These are phyloP conservation scores for Stichopus chloronotus DNA, from an alignment of 35 echinoderm and acorn worm genomes.

Conservation along the genomic window DNA sequence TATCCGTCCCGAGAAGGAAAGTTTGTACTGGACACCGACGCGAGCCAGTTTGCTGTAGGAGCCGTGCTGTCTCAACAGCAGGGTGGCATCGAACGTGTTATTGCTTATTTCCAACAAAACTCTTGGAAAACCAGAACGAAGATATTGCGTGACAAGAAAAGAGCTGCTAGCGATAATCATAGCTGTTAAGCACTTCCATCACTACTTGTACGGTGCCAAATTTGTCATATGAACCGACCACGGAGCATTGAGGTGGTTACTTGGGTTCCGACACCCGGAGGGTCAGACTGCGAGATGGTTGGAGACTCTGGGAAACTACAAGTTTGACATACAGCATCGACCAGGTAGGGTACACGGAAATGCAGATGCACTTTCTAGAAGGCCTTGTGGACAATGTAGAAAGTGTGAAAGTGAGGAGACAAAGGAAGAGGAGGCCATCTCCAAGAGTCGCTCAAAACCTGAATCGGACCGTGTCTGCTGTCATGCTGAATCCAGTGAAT, in stretches of 20 bases:
- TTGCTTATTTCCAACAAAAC: neutral
- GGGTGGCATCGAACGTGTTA: neutral
- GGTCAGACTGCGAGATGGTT: conserved; percentile 31
- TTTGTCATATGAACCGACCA: conserved; percentile 61
- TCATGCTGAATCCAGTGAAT: conserved; percentile 56
- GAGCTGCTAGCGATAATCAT: conserved; percentile 56
- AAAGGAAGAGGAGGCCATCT: neutral
- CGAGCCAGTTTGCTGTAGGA: conserved; percentile 24
- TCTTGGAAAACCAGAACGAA: neutral
- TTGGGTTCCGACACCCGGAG: conserved; percentile 46
- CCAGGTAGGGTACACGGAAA: conserved; percentile 46
- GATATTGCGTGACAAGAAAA: conserved; percentile 41
- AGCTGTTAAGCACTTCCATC: conserved; percentile 70
- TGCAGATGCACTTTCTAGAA: conserved; percentile 48
- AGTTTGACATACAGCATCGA: conserved; percentile 67
- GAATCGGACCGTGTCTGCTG: neutral
- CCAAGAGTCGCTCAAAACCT: no score
- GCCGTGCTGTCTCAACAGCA: neutral
- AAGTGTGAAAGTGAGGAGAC: neutral
- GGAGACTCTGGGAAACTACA: neutral
- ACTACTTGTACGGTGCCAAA: conserved; percentile 69
- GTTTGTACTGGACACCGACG: conserved; percentile 83
- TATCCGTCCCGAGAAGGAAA: conserved; percentile 11
- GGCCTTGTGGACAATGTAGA: neutral
- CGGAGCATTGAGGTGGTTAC: conserved; percentile 62